These are phyloP conservation scores for Euzetes globulus DNA, from an alignment of 2,888 invertebrate genomes.

Conservation along the genomic window DNA sequence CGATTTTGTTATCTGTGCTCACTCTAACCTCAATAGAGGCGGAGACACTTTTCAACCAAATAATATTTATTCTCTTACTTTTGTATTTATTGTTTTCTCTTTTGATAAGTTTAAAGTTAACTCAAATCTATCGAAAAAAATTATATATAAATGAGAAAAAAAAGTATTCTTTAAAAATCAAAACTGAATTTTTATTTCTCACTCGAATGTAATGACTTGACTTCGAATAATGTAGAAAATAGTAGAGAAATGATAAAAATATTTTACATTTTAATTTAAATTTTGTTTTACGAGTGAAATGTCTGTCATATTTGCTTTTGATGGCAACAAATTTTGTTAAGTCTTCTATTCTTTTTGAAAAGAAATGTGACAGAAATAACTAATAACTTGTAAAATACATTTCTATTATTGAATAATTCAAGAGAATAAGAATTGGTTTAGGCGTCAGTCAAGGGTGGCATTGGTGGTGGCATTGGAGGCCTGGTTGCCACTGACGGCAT, in stretches of 20 bases:
- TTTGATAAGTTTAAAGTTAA: constrained; percentile 26
- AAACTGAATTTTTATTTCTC: constrained; percentile 9
- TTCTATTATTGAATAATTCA: constrained; percentile 29
- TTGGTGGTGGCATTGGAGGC: neutral
- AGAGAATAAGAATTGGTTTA: constrained; percentile 17
- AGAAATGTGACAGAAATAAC: constrained; percentile 26
- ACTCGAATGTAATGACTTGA: constrained; percentile 16
- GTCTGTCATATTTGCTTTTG: constrained; percentile 15
- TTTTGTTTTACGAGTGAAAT: constrained; percentile 14
- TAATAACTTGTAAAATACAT: constrained; percentile 26
- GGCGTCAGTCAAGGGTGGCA: neutral
- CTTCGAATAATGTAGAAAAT: neutral
- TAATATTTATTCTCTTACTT: constrained; percentile 10
- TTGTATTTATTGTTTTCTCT: constrained; percentile 24
- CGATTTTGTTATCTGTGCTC: constrained; percentile 21
- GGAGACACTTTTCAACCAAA: constrained; percentile 27
- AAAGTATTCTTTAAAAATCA: constrained; percentile 10
- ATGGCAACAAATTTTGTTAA: constrained; percentile 6
- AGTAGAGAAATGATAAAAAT: neutral
- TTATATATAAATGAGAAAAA: constrained; percentile 25
- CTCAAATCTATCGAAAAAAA: constrained; percentile 6
- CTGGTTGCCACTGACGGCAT: neutral
- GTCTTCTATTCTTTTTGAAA: neutral
- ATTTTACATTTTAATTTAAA: constrained; percentile 30
- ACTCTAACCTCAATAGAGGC: constrained; percentile 27